These are phyloP conservation scores for Rhinichthys osculus DNA, from an alignment of 2,797 vertebrate species.

Conservation along the genomic window DNA sequence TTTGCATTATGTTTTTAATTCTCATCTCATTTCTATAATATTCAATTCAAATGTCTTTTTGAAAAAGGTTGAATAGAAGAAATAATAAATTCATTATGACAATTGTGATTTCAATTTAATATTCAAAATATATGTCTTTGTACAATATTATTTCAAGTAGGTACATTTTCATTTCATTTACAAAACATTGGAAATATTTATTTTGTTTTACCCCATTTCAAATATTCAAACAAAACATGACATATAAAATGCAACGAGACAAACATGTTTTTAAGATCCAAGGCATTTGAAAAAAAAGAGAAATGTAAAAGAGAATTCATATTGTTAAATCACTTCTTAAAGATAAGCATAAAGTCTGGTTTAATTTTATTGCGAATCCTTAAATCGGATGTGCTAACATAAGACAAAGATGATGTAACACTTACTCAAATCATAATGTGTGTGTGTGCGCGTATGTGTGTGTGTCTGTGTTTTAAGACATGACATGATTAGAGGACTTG, in stretches of 20 bases:
- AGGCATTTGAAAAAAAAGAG: background rate
- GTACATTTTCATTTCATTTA: conserved; percentile 55
- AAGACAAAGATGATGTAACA: conserved; percentile 11
- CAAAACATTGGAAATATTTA: conserved; percentile 51
- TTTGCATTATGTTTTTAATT: background rate
- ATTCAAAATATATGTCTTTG: conserved; percentile 58
- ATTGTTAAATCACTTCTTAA: background rate
- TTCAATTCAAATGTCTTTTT: background rate
- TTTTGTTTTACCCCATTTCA: conserved; percentile 14
- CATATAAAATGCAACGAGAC: conserved; percentile 27
- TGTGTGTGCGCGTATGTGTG: background rate
- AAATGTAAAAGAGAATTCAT: background rate
- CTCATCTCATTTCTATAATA: background rate
- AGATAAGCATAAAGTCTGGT: background rate
- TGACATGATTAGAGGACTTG: conserved; percentile 18
- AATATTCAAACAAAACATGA: conserved; percentile 32
- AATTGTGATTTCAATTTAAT: conserved; percentile 54
- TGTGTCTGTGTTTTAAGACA: background rate
- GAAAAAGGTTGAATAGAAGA: background rate
- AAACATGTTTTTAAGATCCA: conserved; percentile 2
- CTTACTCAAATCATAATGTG: background rate
- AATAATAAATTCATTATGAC: background rate
- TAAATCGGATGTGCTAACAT: conserved; percentile 6
- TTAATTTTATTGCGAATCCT: background rate
- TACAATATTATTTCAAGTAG: conserved; percentile 57